Evolutionary conservation across 1,140 invertebrate genomes (phyloP), one percentile per base, ranked within the genome.

Genomic region (Platyscapa corneri): DNA sequence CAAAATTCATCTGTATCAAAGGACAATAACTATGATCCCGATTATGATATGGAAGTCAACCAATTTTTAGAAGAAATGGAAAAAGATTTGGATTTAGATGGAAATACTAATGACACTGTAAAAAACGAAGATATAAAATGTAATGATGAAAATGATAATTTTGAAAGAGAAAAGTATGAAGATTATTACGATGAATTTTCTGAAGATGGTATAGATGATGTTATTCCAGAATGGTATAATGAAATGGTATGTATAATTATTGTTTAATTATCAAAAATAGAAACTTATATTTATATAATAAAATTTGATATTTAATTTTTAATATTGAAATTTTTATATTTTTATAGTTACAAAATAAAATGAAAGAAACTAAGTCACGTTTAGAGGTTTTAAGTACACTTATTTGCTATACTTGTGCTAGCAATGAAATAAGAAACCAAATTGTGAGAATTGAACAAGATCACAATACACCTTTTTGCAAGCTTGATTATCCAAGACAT

Each of bases 391-490:
- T 86, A 56, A 86, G 81, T 42, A 72, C 34, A 30, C 3, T 79
- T 23, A 39, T 86, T 64, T 60, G 75, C 46, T 83, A 74, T 77
- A 49, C 65, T 49, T 83, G 42, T 67, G 37, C 76, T 74, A 65
- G 60, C 75, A 6, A 30, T 65, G 10, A 14, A 34, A 74, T 56
- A 81, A 67, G 60, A 72, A n/a, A 82, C 18, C 64, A 81, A 49
- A 67, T 86, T 3, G 70, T n/a, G 20, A 74, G 77, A 67, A 84
- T 81, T 3, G 86, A 86, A 37, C 34, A 67, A 32, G 82, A 86
- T 84, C 82, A 86, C 46, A 75, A 80, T 81, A 53, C 82, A 32
- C 53, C 77, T n/a, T 84, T 86, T 53, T 86, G 86, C 65, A 86
- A 86, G 81, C 32, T 86, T 30, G 70, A 84, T 81, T 60, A 39